Percentiles rank a stretch among this genome's conserved stretches.
Evolutionary conservation across 2,113 vertebrate species (phyloP).

Genomic region (Sceloporus undulatus): DNA sequence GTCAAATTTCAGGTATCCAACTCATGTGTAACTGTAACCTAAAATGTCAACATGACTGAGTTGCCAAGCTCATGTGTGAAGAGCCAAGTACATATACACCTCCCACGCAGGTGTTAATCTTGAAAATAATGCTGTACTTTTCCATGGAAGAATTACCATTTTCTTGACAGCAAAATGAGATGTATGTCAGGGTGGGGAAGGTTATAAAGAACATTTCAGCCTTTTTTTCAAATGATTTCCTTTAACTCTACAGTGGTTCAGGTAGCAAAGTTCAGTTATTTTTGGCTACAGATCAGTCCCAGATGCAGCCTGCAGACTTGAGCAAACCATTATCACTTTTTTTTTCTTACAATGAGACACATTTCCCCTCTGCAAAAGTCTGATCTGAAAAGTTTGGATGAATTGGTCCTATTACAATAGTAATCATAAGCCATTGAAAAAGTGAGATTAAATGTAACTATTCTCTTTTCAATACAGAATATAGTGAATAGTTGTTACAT

Average conservation of each 20-base stretch:
- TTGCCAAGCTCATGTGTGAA: neutral
- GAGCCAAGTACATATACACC: neutral
- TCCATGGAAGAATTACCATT: conserved; percentile 60
- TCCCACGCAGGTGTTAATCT: conserved; percentile 44
- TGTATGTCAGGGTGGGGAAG: neutral
- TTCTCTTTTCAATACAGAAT: conserved; percentile 59
- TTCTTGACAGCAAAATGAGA: conserved; percentile 43
- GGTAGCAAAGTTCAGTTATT: conserved; percentile 21
- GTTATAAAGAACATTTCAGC: conserved; percentile 51
- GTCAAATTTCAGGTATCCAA: neutral
- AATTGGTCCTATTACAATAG: conserved; percentile 63
- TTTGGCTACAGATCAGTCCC: conserved; percentile 46
- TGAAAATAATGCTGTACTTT: conserved; percentile 54
- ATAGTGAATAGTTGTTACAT: conserved; percentile 50
- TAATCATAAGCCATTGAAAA: conserved; percentile 66
- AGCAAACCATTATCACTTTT: conserved; percentile 36
- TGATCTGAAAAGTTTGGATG: conserved; percentile 60
- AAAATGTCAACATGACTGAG: neutral
- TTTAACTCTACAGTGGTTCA: conserved; percentile 37
- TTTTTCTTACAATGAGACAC: conserved; percentile 42
- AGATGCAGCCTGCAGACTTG: conserved; percentile 34
- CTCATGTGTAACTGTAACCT: neutral
- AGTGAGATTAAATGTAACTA: conserved; percentile 66
- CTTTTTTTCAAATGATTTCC: conserved; percentile 53
- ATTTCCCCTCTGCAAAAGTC: conserved; percentile 26